Percentiles rank a stretch among this genome's conserved stretches.
Conservation (phyloP, 2,888 invertebrate species). For the Conchocele bisecta region DNA sequence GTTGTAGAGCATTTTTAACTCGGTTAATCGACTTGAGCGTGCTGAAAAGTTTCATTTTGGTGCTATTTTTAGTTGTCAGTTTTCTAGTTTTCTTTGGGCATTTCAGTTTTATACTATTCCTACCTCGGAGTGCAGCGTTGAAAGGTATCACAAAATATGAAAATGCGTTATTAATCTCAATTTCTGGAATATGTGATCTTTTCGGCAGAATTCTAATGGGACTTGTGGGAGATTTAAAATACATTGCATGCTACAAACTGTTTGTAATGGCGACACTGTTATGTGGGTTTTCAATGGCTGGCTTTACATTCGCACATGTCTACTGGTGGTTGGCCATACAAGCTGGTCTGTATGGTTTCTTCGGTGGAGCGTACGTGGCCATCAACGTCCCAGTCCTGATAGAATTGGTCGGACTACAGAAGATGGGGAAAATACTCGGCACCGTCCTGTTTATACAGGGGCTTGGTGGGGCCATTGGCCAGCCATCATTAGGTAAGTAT, state of each 20-base stretch:
- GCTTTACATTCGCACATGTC: constrained; percentile 58
- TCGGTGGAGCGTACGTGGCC: constrained; percentile 72
- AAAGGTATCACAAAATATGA: constrained; percentile 63
- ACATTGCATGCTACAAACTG: constrained; percentile 68
- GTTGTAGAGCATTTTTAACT: constrained; percentile 31
- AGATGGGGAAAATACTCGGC: constrained; percentile 70
- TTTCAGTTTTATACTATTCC: constrained; percentile 74
- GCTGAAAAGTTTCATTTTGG: constrained; percentile 62
- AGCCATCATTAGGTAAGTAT: constrained; percentile 69
- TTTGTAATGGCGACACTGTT: constrained; percentile 56
- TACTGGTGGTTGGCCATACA: constrained; percentile 67
- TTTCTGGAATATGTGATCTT: constrained; percentile 72
- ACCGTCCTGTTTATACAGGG: constrained; percentile 73
- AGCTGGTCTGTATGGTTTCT: constrained; percentile 72
- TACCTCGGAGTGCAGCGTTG: constrained; percentile 61
- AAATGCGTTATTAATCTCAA: constrained; percentile 70
- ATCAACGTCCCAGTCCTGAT: constrained; percentile 70
- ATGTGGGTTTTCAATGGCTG: constrained; percentile 63
- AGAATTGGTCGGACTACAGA: constrained; percentile 70
- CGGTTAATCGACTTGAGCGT: constrained; percentile 68
- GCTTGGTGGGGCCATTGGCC: constrained; percentile 70
- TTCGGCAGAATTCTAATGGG: constrained; percentile 68
- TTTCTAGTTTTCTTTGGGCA: constrained; percentile 74
- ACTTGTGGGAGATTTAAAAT: constrained; percentile 65
- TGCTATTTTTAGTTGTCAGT: constrained; percentile 63